A percentile compares a stretch with the other conserved stretches of the same genome.
Conservation (phyloP, 2,113 vertebrate species). For the Carlito syrichta region DNA sequence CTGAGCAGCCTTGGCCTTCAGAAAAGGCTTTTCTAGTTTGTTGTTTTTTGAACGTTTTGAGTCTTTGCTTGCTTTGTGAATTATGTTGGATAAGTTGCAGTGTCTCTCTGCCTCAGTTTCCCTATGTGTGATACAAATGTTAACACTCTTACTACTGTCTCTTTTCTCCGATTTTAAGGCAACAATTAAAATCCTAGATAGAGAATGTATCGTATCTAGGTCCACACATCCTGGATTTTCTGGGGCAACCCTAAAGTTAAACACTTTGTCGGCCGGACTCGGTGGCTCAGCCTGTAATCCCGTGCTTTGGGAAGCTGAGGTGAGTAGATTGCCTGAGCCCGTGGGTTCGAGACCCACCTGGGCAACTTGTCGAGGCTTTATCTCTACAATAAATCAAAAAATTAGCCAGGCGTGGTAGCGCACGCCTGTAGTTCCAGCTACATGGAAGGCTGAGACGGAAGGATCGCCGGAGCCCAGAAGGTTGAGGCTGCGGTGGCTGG, state of each 20-base stretch:
- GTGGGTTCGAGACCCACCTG: no score
- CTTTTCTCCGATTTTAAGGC: background rate
- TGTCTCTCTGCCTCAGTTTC: background rate
- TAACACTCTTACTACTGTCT: background rate
- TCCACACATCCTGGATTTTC: background rate
- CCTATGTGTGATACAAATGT: rapidly evolving
- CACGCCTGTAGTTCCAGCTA: no score
- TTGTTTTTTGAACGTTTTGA: background rate
- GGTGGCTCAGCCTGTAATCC: no score
- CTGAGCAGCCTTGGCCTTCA: background rate
- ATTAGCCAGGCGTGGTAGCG: no score
- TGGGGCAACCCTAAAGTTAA: background rate
- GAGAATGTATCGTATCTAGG: background rate
- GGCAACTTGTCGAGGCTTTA: no score
- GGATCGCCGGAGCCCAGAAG: no score
- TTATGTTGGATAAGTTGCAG: rapidly evolving
- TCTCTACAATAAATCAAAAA: no score
- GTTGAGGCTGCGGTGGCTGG: no score
- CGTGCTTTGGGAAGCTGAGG: no score
- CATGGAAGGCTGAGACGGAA: no score
- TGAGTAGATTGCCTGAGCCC: no score
- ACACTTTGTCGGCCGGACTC: background rate
- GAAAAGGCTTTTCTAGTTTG: background rate
- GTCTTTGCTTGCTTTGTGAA: background rate
- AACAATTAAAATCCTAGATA: background rate